Base-by-base conservation (phyloP, 1,140 invertebrate species). In the Vanessa atalanta region DNA sequence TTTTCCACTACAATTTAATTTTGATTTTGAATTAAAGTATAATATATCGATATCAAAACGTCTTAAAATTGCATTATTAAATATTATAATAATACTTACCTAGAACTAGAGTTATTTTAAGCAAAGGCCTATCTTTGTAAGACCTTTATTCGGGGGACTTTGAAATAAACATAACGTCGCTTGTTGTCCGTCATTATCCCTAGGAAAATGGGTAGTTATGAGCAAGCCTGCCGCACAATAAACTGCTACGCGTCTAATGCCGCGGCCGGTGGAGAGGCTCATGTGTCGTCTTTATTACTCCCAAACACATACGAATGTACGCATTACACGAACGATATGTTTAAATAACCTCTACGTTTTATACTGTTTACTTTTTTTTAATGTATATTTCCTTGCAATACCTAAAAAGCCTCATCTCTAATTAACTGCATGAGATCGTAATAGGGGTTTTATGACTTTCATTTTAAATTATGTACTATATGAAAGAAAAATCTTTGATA, bases 141-240 rank as follows among this genome's bases (percentile, higher is more conserved):
- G 51, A 71, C 47, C 65, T 72, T 77, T 53, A 69, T 72, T 73
- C 60, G 15, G 72, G 37, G 57, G 64, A 78, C 64, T 77, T 86
- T 85, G 80, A 86, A 88, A 84, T 88, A 85, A 87, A 90, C 81
- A 88, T 89, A 86, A 89, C 75, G 82, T 85, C 80, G 83, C 81
- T 83, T 84, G 84, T 85, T 88, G 84, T 84, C 81, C 82, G 81
- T 84, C 84, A 88, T 88, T 90, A 88, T 88, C 85, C 85, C 83
- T 76, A 82, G 77, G 83, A 86, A 85, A 89, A 90, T 87, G 86
- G 88, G 88, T 87, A 89, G 86, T 90, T 90, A 88, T 88, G 85
- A 88, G 83, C 82, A 79, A 85, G 83, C 79, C 83, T 83, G 82
- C 82, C 85, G 72, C 79, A 89, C 82, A 88, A 90, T 91, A 90